Conservation (phyloP, 2,888 invertebrate genomes). For the Nowickia ferox region DNA sequence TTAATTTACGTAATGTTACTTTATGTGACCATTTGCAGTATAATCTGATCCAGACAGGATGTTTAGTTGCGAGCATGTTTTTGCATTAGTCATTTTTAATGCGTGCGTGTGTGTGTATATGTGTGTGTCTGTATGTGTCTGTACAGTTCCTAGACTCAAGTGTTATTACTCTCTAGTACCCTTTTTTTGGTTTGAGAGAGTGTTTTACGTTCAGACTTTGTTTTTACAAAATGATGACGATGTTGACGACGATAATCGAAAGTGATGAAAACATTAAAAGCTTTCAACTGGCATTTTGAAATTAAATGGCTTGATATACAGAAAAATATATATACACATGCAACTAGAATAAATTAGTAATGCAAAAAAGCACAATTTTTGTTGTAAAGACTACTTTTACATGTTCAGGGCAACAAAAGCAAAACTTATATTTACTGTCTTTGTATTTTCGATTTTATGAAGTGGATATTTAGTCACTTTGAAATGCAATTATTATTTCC, state of each 20-base stretch:
- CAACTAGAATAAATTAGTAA: background rate
- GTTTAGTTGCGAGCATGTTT: conserved; percentile 30
- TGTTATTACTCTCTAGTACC: conserved; percentile 21
- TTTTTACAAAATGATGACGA: conserved; percentile 28
- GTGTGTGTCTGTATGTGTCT: background rate
- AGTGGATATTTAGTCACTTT: too few relatives aligned
- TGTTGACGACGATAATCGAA: conserved; percentile 68
- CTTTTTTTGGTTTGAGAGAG: background rate
- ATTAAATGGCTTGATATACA: conserved; percentile 17
- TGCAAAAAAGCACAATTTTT: background rate
- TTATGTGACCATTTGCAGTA: conserved; percentile 59
- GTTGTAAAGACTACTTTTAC: background rate
- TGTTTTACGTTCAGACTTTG: conserved; percentile 41
- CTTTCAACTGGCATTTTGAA: conserved; percentile 67
- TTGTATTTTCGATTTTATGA: too few relatives aligned
- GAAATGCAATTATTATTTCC: too few relatives aligned
- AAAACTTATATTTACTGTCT: too few relatives aligned
- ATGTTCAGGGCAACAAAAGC: too few relatives aligned
- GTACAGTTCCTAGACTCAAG: conserved; percentile 23
- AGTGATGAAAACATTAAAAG: conserved; percentile 71
- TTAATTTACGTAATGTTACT: conserved; percentile 47
- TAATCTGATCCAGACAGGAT: conserved; percentile 72
- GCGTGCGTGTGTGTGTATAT: background rate
- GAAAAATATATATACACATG: background rate
- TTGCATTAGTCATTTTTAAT: conserved; percentile 4